Evolutionary conservation across 2,113 vertebrate species (phyloP), one percentile per base, ranked within the genome.

Genomic region (Melanostigma gelatinosum): DNA sequence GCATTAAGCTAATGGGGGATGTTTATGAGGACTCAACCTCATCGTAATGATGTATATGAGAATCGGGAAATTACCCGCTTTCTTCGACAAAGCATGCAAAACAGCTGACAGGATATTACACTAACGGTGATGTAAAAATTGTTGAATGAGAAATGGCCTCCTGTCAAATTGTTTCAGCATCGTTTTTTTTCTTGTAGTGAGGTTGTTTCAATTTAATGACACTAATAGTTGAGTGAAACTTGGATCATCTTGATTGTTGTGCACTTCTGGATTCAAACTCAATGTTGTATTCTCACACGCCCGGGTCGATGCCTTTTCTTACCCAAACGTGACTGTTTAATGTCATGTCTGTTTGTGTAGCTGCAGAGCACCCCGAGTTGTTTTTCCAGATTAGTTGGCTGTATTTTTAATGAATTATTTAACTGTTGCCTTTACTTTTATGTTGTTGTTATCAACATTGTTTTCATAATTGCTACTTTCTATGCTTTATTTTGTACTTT

Each of bases 401-500:
- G 65, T 85, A 60, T 85, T 87, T 89, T 82, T 70, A 84, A 79
- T 77, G 27, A 58, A 63, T 69, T 89, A 86, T 89, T 91, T 88
- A 92, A 89, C 75, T 69, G 72, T 89, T 94, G 91, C 90, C 91
- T 94, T 94, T 90, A 84, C 74, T 79, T 86, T 88, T 86, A 82
- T 88, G 68, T 91, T 86, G 80, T 88, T 90, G 55, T 90, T 62
- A 67, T 88, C 76, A 72, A 61, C 38, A 68, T 91, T 80, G 79
- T 91, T 94, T 92, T 92, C 80, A 83, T 93, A 90, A 92, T 88
- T 90, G 79, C 68, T 80, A 91, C 93, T 95, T 95, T 93, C 92
- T 94, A 94, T 86, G 84, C 71, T 93, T 95, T 84, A 87, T 95
- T 95, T 95, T 95, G 87, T 95, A 95, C 74, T 66, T 91, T 91